Conservation (phyloP, 1,140 invertebrate species). For the Rhagoletis zephyria region DNA sequence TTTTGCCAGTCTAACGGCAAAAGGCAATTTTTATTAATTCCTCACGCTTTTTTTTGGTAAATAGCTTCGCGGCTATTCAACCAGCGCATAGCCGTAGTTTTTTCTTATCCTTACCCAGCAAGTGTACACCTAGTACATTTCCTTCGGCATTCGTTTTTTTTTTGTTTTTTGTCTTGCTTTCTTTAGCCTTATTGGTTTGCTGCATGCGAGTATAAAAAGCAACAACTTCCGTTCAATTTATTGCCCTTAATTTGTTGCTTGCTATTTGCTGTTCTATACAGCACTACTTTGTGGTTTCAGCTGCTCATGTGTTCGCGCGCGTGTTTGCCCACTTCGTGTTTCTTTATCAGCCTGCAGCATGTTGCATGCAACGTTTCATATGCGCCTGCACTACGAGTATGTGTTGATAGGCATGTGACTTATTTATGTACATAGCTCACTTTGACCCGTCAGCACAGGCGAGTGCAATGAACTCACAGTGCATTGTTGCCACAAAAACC, state of each 20-base stretch:
- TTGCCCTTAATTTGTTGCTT: constrained; percentile 48
- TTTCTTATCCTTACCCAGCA: background rate
- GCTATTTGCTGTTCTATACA: background rate
- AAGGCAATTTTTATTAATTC: background rate
- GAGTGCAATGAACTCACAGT: constrained; percentile 27
- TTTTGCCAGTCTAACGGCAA: too few relatives aligned
- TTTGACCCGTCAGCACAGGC: background rate
- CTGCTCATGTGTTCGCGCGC: background rate
- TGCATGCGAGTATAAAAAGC: background rate
- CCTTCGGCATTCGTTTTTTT: background rate
- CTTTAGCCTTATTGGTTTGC: background rate
- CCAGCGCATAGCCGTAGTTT: background rate
- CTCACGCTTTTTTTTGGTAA: background rate
- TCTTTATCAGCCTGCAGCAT: background rate
- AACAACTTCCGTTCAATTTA: constrained; percentile 42
- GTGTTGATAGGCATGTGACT: background rate
- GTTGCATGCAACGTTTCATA: constrained; percentile 5
- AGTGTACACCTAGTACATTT: too few relatives aligned
- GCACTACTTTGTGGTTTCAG: background rate
- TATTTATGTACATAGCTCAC: background rate
- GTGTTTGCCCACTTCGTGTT: background rate
- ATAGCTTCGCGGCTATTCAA: constrained; percentile 5
- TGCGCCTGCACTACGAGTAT: background rate
- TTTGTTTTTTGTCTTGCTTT: too few relatives aligned
- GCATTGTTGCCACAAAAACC: constrained; percentile 25